Evolutionary conservation across 2,888 invertebrate species (phyloP), one percentile per base, ranked within the genome.

Genomic region (Tryphoninae sp.): DNA sequence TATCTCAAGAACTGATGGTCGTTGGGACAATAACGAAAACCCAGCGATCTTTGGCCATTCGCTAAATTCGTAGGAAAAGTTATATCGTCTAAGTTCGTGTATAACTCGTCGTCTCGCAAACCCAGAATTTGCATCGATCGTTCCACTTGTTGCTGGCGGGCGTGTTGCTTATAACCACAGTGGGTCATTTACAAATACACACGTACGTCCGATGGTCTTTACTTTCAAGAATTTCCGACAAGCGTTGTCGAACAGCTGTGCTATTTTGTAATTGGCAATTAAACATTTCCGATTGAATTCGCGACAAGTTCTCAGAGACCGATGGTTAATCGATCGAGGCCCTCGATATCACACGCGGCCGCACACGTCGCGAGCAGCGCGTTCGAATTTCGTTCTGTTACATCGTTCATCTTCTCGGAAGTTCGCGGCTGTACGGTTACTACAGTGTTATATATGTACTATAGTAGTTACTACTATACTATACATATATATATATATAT

Each of bases 91-190:
- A 33, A 11, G 22, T 61, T 1, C 9, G 11, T 45, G 2, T 45
- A 13, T 45, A 45, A 45, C 45, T 45, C 45, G 33, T 26, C 22
- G 13, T 51, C 9, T 16, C 45, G 23, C 49, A 16, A 23, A n/a
- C 16, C 26, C 42, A 59, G 9, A 49, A 49, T 61, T 62, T n/a
- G 49, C 61, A 61, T 49, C 72, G 72, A 51, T 72, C 61, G 49
- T 16, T 26, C 72, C 72, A 72, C 72, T 72, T 72, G 72, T 72
- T 72, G 72, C 72, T 72, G 72, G 6, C 45, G 13, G 45, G 11
- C 7, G 13, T 45, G 7, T 45, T 11, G 45, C 45, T 45, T 45
- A 45, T 45, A 45, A 45, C 45, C 13, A 45, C 13, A 45, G 45
- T 45, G 13, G 13, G 45, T 45, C 11, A 45, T 45, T 13, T 13